Percentiles rank a stretch among this genome's conserved stretches.
These are phyloP conservation scores for Scelioninae gen. 1 DNA, from an alignment of 2,888 invertebrate genomes.

Conservation along the genomic window DNA sequence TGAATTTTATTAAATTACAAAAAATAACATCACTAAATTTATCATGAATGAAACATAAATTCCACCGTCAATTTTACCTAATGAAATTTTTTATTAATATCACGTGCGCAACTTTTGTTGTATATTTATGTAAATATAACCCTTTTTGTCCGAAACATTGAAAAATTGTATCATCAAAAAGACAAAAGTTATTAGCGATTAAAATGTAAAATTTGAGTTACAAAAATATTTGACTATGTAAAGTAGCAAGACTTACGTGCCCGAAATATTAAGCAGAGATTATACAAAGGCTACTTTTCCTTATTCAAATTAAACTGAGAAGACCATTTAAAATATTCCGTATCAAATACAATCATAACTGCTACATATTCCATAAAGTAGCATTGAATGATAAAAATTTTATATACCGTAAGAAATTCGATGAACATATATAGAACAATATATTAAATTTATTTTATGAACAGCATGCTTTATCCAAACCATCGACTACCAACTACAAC, in stretches of 20 bases:
- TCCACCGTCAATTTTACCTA: neutral
- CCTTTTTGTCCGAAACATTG: slow-evolving; percentile 45
- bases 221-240: slow-evolving; percentile 46
- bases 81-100: slow-evolving; percentile 24
- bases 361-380: slow-evolving; percentile 2
- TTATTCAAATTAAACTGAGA: slow-evolving; percentile 50
- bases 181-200: slow-evolving; percentile 32
- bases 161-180: slow-evolving; percentile 21
- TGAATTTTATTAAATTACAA: no score
- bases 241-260: slow-evolving; percentile 45
- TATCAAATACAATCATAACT: slow-evolving; percentile 26
- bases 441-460: slow-evolving; percentile 26
- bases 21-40: no score
- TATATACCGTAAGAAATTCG: neutral
- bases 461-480: slow-evolving; percentile 33
- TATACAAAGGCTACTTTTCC: slow-evolving; percentile 30
- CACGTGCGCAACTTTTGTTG: slow-evolving; percentile 29
- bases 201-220: slow-evolving; percentile 46
- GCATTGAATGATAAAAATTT: slow-evolving; percentile 10
- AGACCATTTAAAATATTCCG: slow-evolving; percentile 30
- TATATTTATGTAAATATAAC: slow-evolving; percentile 29
- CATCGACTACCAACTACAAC: slow-evolving; percentile 19
- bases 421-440: neutral
- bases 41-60: no score
- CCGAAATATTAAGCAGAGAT: slow-evolving; percentile 35